Conservation (phyloP, 2,797 vertebrate species). For the Gallinago solitaria region DNA sequence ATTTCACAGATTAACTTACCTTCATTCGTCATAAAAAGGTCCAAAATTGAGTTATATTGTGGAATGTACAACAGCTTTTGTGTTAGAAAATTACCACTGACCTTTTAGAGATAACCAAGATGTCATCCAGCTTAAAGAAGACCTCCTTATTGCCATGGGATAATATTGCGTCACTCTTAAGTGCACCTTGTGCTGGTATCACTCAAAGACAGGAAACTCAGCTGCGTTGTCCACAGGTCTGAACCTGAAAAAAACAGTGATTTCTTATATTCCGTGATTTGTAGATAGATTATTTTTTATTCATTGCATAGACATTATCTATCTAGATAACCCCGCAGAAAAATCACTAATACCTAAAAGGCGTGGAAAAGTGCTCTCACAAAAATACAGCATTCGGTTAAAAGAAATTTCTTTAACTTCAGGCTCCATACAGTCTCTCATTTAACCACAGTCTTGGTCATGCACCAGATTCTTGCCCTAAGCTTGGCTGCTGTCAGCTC, state of each 20-base stretch:
- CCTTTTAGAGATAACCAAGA: neutral
- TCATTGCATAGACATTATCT: neutral
- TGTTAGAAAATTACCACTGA: neutral
- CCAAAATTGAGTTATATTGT: neutral
- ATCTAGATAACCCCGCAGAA: neutral
- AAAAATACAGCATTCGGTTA: neutral
- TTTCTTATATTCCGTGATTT: neutral
- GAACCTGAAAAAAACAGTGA: neutral
- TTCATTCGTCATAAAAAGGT: neutral
- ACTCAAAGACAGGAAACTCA: neutral
- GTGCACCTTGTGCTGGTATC: no score
- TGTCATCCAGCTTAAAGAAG: neutral
- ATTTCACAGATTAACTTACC: neutral
- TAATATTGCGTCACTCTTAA: neutral
- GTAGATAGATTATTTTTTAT: neutral
- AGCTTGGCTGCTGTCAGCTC: neutral
- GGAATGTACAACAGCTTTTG: neutral
- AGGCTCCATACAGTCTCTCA: neutral
- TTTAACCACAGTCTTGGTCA: neutral
- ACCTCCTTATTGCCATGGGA: neutral
- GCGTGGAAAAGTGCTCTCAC: neutral
- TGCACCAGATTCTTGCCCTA: neutral
- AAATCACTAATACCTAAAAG: neutral
- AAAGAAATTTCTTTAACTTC: neutral
- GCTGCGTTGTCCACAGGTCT: neutral